Conservation (phyloP, 2,888 invertebrate genomes). For the Acleris laterana region DNA sequence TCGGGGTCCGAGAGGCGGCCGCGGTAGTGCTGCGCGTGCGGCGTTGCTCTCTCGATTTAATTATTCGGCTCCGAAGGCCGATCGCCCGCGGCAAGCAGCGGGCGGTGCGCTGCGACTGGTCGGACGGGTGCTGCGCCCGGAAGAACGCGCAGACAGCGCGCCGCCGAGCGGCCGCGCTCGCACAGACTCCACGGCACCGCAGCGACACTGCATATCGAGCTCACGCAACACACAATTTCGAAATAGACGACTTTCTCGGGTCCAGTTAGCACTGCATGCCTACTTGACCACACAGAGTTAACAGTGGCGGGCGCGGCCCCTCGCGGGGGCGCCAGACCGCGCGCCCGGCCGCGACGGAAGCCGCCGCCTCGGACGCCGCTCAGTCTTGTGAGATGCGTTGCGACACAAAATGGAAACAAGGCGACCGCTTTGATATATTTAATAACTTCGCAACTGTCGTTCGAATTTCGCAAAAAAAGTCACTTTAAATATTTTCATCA, state of each 20-base stretch:
- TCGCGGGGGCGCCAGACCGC: conserved; percentile 53
- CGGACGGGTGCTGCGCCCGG: conserved; percentile 81
- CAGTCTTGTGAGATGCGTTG: conserved; percentile 39
- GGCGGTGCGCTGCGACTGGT: conserved; percentile 80
- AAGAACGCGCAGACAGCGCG: conserved; percentile 82
- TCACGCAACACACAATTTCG: conserved; percentile 79
- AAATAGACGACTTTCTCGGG: conserved; percentile 80
- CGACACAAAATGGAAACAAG: conserved; percentile 36
- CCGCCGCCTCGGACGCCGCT: conserved; percentile 38
- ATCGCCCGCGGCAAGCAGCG: conserved; percentile 81
- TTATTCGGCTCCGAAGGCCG: conserved; percentile 82
- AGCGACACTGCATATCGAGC: conserved; percentile 73
- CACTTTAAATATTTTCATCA: conserved; percentile 19
- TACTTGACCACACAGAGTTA: conserved; percentile 63
- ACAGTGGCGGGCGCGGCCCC: conserved; percentile 46
- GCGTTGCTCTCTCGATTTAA: conserved; percentile 76
- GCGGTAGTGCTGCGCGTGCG: conserved; percentile 51
- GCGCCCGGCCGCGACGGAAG: conserved; percentile 42
- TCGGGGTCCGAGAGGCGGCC: conserved; percentile 59
- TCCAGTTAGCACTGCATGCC: conserved; percentile 68
- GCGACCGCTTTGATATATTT: conserved; percentile 28
- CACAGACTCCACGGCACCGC: conserved; percentile 80
- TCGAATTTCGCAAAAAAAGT: conserved; percentile 21
- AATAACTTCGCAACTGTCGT: conserved; percentile 18
- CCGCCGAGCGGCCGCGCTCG: conserved; percentile 74